phyloP scores from a whole-genome alignment of 2,113 vertebrate genomes.

The Psammodynastes pulverulentus region DNA sequence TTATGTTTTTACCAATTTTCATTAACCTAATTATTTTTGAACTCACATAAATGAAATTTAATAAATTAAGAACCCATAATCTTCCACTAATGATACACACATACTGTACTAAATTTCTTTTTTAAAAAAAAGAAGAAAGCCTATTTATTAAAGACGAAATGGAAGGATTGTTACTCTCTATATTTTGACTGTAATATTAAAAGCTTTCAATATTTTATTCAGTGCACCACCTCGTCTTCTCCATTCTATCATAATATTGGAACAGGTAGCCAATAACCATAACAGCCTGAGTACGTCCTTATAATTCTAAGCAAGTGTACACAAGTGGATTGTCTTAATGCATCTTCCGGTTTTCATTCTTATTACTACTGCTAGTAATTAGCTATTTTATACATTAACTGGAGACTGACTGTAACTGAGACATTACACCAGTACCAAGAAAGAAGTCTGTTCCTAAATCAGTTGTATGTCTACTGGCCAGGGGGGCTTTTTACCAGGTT shows the following conservation, averaged over 20 bases:
- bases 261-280: neutral
- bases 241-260: neutral
- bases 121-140: neutral
- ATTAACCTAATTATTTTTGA: neutral
- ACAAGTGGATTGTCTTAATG: neutral
- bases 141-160: neutral
- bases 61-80: neutral
- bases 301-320: neutral
- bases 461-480: neutral
- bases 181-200: neutral
- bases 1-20: neutral
- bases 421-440: neutral
- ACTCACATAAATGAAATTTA: neutral
- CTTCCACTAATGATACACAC: neutral
- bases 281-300: neutral
- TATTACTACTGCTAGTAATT: neutral
- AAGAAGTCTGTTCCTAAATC: neutral
- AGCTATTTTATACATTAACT: neutral
- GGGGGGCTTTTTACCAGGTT: too few species aligned
- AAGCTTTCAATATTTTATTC: neutral
- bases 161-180: neutral
- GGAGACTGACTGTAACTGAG: neutral
- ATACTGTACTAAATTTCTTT: neutral
- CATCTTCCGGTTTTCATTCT: neutral
- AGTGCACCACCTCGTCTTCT: neutral